A percentile compares a stretch with the other conserved stretches of the same genome.
Evolutionary conservation across 1,140 invertebrate species (phyloP).

Genomic region (Pseudomyrmex concolor): DNA sequence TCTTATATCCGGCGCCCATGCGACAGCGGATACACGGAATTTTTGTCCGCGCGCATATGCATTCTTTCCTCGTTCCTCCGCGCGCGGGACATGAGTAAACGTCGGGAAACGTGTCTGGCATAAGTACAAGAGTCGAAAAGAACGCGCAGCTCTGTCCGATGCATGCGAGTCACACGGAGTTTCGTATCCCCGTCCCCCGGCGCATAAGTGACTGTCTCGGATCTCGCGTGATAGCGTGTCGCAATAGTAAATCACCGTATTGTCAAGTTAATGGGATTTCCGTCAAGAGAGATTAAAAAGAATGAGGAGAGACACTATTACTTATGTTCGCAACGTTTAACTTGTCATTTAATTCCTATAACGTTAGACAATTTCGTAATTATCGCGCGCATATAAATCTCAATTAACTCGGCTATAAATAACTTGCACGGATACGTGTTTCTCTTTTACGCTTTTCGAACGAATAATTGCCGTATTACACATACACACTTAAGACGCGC

Average conservation of each 20-base stretch:
- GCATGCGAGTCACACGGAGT: conserved; percentile 29
- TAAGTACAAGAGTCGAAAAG: conserved; percentile 20
- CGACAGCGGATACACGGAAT: conserved; percentile 12
- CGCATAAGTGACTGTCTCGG: conserved; percentile 20
- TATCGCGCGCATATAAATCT: neutral
- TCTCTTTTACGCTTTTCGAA: neutral
- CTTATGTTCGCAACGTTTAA: neutral
- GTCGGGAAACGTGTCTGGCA: conserved; percentile 63
- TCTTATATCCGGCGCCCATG: neutral
- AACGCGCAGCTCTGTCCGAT: neutral
- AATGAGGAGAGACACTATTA: neutral
- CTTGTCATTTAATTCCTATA: neutral
- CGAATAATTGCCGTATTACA: too few relatives aligned
- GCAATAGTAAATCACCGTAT: neutral
- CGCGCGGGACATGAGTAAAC: conserved; percentile 61
- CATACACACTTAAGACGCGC: too few relatives aligned
- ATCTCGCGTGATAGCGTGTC: conserved; percentile 31
- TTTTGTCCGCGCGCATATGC: conserved; percentile 21
- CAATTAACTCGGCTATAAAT: too few relatives aligned
- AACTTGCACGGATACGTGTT: neutral
- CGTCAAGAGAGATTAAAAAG: neutral
- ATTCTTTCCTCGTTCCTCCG: conserved; percentile 41
- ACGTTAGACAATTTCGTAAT: neutral
- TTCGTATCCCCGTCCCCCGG: conserved; percentile 1
- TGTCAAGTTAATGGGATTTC: conserved; percentile 6